Conservation (phyloP, 2,888 invertebrate genomes). For the Lissonota sp. region DNA sequence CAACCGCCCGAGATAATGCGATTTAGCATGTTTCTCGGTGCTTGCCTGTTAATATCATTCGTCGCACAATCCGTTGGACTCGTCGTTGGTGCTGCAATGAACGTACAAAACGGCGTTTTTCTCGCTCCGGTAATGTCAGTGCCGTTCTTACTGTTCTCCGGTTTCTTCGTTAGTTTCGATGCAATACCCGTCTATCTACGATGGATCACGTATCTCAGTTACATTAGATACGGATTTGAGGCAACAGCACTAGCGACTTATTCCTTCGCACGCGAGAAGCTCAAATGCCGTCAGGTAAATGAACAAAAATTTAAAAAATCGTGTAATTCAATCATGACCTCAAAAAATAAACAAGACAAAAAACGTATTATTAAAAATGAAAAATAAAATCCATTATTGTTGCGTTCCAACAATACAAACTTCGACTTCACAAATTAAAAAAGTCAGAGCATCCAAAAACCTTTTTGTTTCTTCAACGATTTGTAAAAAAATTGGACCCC, state of each 20-base stretch:
- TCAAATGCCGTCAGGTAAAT: conserved; percentile 90
- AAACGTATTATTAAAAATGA: too few relatives aligned
- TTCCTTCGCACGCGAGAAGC: conserved; percentile 91
- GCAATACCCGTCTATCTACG: conserved; percentile 97
- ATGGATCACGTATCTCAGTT: conserved; percentile 98
- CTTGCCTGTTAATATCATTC: conserved; percentile 95
- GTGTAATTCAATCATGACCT: too few relatives aligned
- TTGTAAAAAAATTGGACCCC: too few relatives aligned
- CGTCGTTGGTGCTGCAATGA: conserved; percentile 98
- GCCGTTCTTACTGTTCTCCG: conserved; percentile 97
- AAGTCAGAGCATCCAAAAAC: too few relatives aligned
- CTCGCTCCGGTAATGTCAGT: conserved; percentile 98
- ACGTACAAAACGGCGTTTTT: conserved; percentile 97
- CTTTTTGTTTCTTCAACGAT: too few relatives aligned
- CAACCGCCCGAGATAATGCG: conserved; percentile 94
- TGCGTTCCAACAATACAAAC: too few relatives aligned
- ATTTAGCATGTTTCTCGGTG: conserved; percentile 94
- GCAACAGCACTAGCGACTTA: conserved; percentile 97
- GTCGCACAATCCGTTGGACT: conserved; percentile 98
- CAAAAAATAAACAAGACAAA: too few relatives aligned
- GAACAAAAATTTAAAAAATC: conserved; percentile 1
- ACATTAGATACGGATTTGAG: conserved; percentile 98
- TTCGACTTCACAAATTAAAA: too few relatives aligned
- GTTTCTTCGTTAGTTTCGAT: conserved; percentile 98
- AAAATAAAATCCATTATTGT: too few relatives aligned